Base-by-base conservation (phyloP, 2,797 vertebrate species). In the Chromobotia macracanthus region DNA sequence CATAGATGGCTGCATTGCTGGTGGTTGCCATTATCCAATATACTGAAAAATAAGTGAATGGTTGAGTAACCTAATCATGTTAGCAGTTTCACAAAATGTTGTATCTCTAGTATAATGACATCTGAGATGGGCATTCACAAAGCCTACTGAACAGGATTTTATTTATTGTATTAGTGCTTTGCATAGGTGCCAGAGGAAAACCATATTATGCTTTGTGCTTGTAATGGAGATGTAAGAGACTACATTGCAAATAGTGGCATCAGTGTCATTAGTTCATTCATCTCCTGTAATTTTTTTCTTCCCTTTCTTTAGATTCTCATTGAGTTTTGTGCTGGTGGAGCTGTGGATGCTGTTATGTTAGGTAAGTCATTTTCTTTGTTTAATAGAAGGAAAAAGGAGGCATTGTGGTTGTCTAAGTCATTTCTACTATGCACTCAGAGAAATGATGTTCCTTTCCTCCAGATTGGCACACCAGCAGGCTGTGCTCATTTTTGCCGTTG, bases 271-370 rank as follows among this genome's bases (percentile, higher is more conserved):
- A 46, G 41, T 56, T 75, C 0, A 75, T 50, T 58, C 18, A 63
- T 73, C 15, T 81, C n/a, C 60, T 69, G 0, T 6, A 35, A 72
- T 0, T 23, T 73, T 58, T 44, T 53, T 84, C 16, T 28, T 18
- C 83, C 77, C 88, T 84, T 87, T 64, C 80, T 87, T 15, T 92
- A 99, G 97, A 99, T 99, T 87, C 94, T 99, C 83, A 99, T 99
- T 74, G 97, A 99, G 93, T 99, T 99, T 89, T 99, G 97, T 93
- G 97, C 95, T 9, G 97, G 97, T 82, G 97, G 97, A 87, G 97
- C 97, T 48, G 97, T 99, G 70, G 97, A 99, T 90, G 97, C 97
- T 84, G 96, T 99, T 85, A 99, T 99, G 97, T 90, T 99, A 89
- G 97, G 97, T 97, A 94, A 96, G 93, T 94, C 72, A n/a, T 63